Evolutionary conservation across 2,113 vertebrate species (phyloP).

Genomic region (Plectropomus leopardus): DNA sequence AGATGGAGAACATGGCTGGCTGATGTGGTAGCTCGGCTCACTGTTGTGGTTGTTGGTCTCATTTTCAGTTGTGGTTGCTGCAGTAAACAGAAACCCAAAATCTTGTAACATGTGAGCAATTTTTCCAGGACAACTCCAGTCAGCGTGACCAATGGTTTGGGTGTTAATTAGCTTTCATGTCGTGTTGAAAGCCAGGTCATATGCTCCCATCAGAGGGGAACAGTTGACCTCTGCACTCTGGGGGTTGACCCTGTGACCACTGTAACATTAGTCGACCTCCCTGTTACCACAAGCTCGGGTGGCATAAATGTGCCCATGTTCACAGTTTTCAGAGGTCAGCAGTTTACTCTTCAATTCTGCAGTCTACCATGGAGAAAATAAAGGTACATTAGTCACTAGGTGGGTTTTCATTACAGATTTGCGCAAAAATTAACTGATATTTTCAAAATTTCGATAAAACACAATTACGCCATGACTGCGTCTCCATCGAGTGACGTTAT

Average conservation of each 20-base stretch:
- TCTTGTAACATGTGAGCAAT: background rate
- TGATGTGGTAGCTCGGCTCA: constrained; percentile 47
- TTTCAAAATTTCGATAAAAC: too few species aligned
- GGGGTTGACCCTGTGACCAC: constrained; percentile 53
- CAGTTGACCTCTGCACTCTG: constrained; percentile 45
- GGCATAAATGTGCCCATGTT: constrained; percentile 1
- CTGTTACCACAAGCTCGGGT: background rate
- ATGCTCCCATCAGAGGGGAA: background rate
- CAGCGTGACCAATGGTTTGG: background rate
- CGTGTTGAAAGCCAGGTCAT: constrained; percentile 1
- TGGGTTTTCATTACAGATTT: too few species aligned
- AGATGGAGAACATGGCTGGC: constrained; percentile 56
- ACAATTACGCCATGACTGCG: too few species aligned
- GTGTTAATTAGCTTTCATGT: background rate
- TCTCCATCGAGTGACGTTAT: too few species aligned
- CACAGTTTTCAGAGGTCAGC: background rate
- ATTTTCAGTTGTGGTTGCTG: constrained; percentile 16
- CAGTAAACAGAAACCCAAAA: background rate
- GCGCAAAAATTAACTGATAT: too few species aligned
- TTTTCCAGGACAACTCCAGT: background rate
- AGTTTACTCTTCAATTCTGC: background rate
- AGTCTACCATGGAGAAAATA: background rate
- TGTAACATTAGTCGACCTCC: constrained; percentile 42
- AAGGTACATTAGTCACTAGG: background rate
- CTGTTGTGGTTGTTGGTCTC: constrained; percentile 31